phyloP scores from a whole-genome alignment of 2,113 vertebrate species.

The Chaenocephalus aceratus region DNA sequence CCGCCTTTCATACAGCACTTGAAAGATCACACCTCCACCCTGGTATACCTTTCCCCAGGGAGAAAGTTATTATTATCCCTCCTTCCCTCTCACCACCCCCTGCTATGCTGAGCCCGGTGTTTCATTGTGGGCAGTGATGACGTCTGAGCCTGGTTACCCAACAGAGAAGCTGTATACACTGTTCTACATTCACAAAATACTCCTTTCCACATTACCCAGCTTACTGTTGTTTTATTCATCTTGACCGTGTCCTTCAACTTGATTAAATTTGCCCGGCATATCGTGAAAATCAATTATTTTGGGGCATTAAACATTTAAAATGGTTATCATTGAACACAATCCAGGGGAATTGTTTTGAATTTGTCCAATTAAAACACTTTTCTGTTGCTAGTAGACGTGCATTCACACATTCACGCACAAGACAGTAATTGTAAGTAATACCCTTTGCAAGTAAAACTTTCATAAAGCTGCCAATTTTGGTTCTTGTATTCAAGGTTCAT shows the following conservation, averaged over 20 bases:
- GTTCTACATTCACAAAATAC: conserved; percentile 16
- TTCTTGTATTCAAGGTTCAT: too few relatives aligned
- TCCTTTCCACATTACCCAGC: background rate
- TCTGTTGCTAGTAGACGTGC: too few relatives aligned
- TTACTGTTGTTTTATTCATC: conserved; percentile 4
- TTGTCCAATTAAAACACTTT: too few relatives aligned
- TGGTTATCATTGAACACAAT: background rate
- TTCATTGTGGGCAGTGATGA: conserved; percentile 24
- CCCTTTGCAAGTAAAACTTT: too few relatives aligned
- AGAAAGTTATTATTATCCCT: background rate
- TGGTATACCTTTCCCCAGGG: background rate
- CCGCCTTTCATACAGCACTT: too few relatives aligned
- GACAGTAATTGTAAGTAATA: too few relatives aligned
- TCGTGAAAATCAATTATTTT: too few relatives aligned
- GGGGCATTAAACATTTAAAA: too few relatives aligned
- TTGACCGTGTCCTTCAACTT: background rate
- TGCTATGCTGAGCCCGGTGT: conserved; percentile 27
- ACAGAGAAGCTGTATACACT: conserved; percentile 16
- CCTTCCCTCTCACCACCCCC: background rate
- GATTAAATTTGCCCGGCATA: background rate
- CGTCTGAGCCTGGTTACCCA: conserved; percentile 21
- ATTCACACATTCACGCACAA: too few relatives aligned
- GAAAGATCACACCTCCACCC: too few relatives aligned
- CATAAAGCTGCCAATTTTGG: too few relatives aligned
- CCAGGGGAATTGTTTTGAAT: too few relatives aligned